Conservation (phyloP, 2,113 vertebrate species). For the Chaenogobius annularis region DNA sequence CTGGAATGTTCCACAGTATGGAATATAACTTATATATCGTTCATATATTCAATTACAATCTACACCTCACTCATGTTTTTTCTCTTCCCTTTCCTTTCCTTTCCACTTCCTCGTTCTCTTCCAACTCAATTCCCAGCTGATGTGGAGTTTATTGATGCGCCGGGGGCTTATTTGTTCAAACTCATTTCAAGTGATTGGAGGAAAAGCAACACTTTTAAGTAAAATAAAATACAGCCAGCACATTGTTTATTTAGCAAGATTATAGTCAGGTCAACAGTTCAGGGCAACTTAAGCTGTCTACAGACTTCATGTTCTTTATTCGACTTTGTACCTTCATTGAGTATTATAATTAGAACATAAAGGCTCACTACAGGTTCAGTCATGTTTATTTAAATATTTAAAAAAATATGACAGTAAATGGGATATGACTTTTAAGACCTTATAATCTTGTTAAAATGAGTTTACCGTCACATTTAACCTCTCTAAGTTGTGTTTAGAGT, state of each 20-base stretch:
- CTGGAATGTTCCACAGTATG: no score
- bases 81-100: not conserved
- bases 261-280: not conserved
- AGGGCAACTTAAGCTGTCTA: not conserved
- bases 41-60: no score
- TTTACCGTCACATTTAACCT: not conserved
- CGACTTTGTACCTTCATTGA: not conserved
- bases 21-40: no score
- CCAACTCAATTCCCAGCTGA: conserved; percentile 9
- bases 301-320: not conserved
- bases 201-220: conserved; percentile 33
- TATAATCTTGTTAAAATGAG: no score
- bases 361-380: not conserved
- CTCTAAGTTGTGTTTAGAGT: not conserved
- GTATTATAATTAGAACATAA: not conserved
- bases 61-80: not conserved
- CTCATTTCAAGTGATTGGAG: conserved; percentile 46
- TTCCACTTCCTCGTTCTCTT: not conserved
- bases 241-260: conserved; percentile 5
- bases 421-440: no score
- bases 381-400: not conserved
- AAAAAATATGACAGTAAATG: no score
- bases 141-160: conserved; percentile 26
- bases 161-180: conserved; percentile 26
- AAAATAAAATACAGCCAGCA: conserved; percentile 38